phyloP scores from a whole-genome alignment of 2,888 invertebrate genomes.

The Sinhomidia bicolor region DNA sequence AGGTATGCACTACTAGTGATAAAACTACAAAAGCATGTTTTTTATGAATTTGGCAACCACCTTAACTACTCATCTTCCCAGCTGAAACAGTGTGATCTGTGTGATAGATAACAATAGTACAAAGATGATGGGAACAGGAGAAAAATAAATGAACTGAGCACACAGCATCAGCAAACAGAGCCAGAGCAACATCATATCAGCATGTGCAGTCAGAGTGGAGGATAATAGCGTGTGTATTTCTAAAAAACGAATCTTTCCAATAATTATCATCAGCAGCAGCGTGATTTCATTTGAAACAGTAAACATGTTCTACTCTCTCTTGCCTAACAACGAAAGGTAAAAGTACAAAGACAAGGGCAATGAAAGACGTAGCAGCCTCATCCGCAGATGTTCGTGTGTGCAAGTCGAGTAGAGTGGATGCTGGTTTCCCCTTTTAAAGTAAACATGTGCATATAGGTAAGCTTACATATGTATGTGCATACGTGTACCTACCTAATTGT shows the following conservation, averaged over 20 bases:
- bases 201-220: not conserved
- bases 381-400: constrained; percentile 65
- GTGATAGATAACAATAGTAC: not conserved
- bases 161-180: not conserved
- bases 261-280: constrained; percentile 48
- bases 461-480: not conserved
- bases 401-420: not conserved
- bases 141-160: not conserved
- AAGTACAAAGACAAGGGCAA: constrained; percentile 72
- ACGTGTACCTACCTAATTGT: no score
- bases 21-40: not conserved
- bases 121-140: constrained; percentile 16
- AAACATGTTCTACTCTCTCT: constrained; percentile 40
- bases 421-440: not conserved
- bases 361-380: no score
- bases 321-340: constrained; percentile 64
- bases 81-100: constrained; percentile 47
- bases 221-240: not conserved
- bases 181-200: not conserved
- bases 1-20: not conserved
- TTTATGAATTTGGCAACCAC: constrained; percentile 55
- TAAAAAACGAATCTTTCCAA: constrained; percentile 56
- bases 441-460: not conserved
- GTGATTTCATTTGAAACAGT: constrained; percentile 44
- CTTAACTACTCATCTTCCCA: constrained; percentile 38